Percentiles rank a stretch among this genome's conserved stretches.
phyloP scores from a whole-genome alignment of 2,797 vertebrate species.

The Molossus molossus region DNA sequence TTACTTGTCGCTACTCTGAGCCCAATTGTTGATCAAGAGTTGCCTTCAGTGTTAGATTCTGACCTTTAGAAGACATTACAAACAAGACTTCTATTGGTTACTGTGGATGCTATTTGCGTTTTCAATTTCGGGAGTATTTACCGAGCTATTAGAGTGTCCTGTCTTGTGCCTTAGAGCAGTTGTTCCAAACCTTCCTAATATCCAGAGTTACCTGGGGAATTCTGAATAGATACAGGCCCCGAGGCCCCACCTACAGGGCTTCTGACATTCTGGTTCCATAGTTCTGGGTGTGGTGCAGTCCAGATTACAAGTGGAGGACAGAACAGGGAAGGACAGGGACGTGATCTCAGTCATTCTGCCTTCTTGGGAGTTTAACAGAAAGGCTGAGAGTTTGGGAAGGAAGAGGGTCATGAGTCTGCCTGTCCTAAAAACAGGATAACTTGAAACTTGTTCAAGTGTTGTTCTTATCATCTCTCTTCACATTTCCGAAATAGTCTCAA shows the following conservation, averaged over 20 bases:
- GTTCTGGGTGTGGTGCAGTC: background rate
- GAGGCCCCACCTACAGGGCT: background rate
- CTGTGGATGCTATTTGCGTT: background rate
- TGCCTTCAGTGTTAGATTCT: conserved; percentile 14
- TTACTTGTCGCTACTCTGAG: background rate
- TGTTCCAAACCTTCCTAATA: conserved; percentile 33
- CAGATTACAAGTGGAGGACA: background rate
- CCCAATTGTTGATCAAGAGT: background rate
- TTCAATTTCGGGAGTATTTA: background rate
- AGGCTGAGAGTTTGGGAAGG: background rate
- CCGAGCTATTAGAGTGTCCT: background rate
- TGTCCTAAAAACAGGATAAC: background rate
- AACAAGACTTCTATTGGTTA: background rate
- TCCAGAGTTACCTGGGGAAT: background rate
- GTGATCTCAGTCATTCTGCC: background rate
- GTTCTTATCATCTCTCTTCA: conserved; percentile 30
- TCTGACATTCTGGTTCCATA: background rate
- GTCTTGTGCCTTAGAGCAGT: background rate
- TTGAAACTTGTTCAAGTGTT: conserved; percentile 34
- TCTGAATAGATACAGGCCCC: background rate
- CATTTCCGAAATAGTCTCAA: conserved; percentile 9
- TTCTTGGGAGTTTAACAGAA: background rate
- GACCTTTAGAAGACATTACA: background rate
- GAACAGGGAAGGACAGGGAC: background rate
- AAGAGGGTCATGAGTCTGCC: background rate